These are phyloP conservation scores for roundworm (Caenorhabditis elegans) DNA, from an alignment of 1,140 invertebrate species.

Conservation along the genomic window WBcel235 BX284605.5:17854501-17855000, in stretches of 20 bases:
- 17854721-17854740: not conserved
- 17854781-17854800: too few species aligned
- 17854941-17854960: too few species aligned
- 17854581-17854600: not conserved
- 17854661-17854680: not conserved
- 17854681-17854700: not conserved
- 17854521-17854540: not conserved
- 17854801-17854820: too few species aligned
- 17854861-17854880: too few species aligned
- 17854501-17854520: not conserved
- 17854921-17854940: too few species aligned
- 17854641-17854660: not conserved
- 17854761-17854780: too few species aligned
- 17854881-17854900: too few species aligned
- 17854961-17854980: too few species aligned
- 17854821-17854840: too few species aligned
- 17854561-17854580: not conserved
- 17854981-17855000: too few species aligned
- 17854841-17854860: too few species aligned
- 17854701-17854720: not conserved
- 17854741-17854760: not conserved
- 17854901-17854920: too few species aligned
- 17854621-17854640: not conserved
- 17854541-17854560: not conserved
- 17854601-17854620: not conserved